Percentiles rank a stretch among this genome's conserved stretches.
These are phyloP conservation scores for Himalopsyche tibetana DNA, from an alignment of 2,888 invertebrate species.

Conservation along the genomic window DNA sequence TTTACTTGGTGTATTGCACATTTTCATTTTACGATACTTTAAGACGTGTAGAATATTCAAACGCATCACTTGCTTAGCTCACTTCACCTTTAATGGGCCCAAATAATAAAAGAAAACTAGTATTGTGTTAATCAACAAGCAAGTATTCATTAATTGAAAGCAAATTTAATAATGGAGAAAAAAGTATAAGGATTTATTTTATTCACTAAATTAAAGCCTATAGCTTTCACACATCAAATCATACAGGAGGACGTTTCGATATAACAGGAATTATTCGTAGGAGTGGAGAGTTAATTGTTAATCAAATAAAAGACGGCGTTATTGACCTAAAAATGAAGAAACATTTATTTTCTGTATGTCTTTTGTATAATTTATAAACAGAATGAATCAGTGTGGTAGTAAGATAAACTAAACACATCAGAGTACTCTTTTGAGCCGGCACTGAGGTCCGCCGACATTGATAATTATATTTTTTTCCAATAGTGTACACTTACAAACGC, in stretches of 20 bases:
- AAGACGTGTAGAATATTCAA: no score
- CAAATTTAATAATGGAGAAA: no score
- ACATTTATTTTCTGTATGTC: slow-evolving; percentile 84
- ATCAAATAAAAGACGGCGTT: slow-evolving; percentile 76
- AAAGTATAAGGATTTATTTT: no score
- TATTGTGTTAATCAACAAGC: no score
- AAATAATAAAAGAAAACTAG: no score
- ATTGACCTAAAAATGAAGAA: slow-evolving; percentile 85
- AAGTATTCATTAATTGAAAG: no score
- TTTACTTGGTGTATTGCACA: no score
- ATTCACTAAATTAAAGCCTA: no score
- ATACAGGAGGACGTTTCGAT: background rate
- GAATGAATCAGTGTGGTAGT: slow-evolving; percentile 76
- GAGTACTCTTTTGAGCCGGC: slow-evolving; percentile 73
- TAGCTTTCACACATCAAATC: no score
- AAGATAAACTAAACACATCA: slow-evolving; percentile 73
- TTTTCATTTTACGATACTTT: no score
- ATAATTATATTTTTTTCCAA: slow-evolving; percentile 76
- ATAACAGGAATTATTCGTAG: background rate
- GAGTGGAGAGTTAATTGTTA: background rate
- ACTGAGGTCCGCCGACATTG: slow-evolving; percentile 74
- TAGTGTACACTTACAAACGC: slow-evolving; percentile 76
- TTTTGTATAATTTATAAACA: slow-evolving; percentile 81
- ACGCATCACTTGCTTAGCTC: no score
- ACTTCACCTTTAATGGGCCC: no score